Conservation (phyloP, 2,888 invertebrate genomes). For the Tetramorium bicarinatum region DNA sequence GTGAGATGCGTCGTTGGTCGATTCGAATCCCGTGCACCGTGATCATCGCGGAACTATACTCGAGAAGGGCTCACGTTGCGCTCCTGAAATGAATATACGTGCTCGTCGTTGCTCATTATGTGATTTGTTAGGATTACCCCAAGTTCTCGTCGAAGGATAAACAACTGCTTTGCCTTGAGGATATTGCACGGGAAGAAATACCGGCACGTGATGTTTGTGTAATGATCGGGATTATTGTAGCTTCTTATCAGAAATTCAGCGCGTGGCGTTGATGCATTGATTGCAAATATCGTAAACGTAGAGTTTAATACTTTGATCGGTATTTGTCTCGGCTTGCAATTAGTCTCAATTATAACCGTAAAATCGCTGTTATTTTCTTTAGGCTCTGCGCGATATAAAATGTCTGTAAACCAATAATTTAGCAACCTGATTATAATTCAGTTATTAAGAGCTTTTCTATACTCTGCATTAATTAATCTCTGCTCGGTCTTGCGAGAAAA, state of each 20-base stretch:
- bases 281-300: not conserved
- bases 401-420: not conserved
- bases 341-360: not conserved
- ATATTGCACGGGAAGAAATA: not conserved
- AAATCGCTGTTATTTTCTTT: not conserved
- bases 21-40: not conserved
- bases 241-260: not conserved
- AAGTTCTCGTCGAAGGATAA: not conserved
- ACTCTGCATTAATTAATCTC: not conserved
- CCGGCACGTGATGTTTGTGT: not conserved
- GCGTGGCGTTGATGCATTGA: not conserved
- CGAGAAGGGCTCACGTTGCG: not conserved
- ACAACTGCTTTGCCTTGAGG: not conserved
- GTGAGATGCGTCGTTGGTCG: not conserved
- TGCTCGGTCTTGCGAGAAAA: not conserved
- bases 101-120: not conserved
- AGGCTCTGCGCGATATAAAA: not conserved
- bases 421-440: not conserved
- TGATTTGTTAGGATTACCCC: slow-evolving; percentile 7
- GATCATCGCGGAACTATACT: not conserved
- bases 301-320: not conserved
- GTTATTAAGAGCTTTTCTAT: not conserved
- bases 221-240: not conserved
- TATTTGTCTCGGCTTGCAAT: not conserved
- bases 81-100: slow-evolving; percentile 22